phyloP scores from a whole-genome alignment of 2,797 vertebrate genomes.

The Cossypha heuglini region DNA sequence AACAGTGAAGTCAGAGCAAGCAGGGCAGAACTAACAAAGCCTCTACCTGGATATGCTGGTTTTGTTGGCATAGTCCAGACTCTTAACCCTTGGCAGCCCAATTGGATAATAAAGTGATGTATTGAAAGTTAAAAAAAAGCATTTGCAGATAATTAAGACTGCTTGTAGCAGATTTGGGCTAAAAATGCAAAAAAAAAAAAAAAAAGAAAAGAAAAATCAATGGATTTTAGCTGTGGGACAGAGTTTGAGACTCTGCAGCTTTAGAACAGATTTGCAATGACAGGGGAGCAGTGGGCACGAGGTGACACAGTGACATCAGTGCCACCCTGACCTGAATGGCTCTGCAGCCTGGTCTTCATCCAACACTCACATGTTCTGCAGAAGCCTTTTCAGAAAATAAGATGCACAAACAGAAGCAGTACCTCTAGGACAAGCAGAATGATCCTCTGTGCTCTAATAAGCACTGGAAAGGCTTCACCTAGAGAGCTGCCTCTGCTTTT shows the following conservation, averaged over 20 bases:
- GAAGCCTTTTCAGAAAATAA: neutral
- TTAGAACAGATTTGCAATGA: neutral
- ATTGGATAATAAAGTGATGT: neutral
- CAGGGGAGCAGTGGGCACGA: accelerated
- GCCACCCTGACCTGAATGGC: neutral
- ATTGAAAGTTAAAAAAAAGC: neutral
- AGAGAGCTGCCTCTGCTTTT: neutral
- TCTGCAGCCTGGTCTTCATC: neutral
- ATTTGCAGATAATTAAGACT: neutral
- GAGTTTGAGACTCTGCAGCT: neutral
- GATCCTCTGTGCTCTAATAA: slow-evolving; percentile 25
- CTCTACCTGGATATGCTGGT: neutral
- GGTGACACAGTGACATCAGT: neutral
- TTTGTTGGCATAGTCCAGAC: neutral
- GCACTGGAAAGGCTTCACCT: neutral
- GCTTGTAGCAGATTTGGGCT: neutral
- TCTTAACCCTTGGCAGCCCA: neutral
- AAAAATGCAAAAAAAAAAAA: neutral
- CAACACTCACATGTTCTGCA: neutral
- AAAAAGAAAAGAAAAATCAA: no score
- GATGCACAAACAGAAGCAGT: neutral
- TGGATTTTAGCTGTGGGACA: neutral
- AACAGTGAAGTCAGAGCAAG: neutral
- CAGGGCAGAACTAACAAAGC: accelerated
- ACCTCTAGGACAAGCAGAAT: neutral